These are phyloP conservation scores for Oophaga pumilio DNA, from an alignment of 2,113 vertebrate species.

Conservation along the genomic window DNA sequence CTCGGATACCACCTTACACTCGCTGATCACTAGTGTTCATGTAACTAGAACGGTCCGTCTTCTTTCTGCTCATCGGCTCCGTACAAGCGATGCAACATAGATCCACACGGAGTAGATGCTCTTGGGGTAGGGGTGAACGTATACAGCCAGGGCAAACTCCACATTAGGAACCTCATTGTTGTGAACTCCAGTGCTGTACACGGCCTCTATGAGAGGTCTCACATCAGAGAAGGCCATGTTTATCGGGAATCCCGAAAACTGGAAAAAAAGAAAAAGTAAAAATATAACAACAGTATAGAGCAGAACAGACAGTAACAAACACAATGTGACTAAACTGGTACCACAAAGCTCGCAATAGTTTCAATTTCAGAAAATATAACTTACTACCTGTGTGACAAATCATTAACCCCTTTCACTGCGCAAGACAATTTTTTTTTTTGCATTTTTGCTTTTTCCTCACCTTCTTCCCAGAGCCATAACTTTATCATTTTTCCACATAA, in stretches of 20 bases:
- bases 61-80: conserved; percentile 66
- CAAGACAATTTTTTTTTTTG: too few relatives aligned
- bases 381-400: too few relatives aligned
- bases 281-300: not conserved
- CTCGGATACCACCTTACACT: too few relatives aligned
- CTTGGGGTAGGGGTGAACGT: conserved; percentile 90
- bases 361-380: too few relatives aligned
- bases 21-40: not conserved
- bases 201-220: conserved; percentile 84
- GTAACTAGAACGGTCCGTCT: not conserved
- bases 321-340: too few relatives aligned
- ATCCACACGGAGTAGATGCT: conserved; percentile 93
- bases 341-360: too few relatives aligned
- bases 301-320: not conserved
- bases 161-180: conserved; percentile 78
- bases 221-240: conserved; percentile 91
- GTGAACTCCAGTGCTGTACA: conserved; percentile 92
- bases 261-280: not conserved
- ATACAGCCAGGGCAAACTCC: conserved; percentile 94
- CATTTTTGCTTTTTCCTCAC: too few relatives aligned
- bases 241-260: conserved; percentile 96
- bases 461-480: too few relatives aligned
- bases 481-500: too few relatives aligned
- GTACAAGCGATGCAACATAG: conserved; percentile 90
- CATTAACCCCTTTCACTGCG: too few relatives aligned